Evolutionary conservation across 2,113 vertebrate species (phyloP), one percentile per base, ranked within the genome.

Genomic region (Lophius piscatorius): DNA sequence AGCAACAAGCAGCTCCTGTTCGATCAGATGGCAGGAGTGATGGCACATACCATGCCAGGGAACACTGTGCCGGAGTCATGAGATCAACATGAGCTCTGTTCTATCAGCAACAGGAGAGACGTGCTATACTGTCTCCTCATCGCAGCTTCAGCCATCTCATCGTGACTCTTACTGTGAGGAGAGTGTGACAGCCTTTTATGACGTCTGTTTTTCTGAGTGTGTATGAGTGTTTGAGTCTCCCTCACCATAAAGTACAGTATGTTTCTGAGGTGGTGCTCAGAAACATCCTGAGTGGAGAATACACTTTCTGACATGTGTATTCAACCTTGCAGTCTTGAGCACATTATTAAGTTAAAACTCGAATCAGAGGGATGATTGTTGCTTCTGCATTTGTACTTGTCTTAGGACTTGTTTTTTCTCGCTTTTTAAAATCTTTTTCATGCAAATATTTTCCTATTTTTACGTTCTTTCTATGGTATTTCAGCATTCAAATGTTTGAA

Each of bases 1-100:
- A 68, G 36, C 69, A 82, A 82, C 80, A 85, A 78, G 59, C 65
- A 72, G 79, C 64, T 78, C 71, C 70, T 87, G 74, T 76, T 86
- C 62, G 24, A 69, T 87, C 78, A 83, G 81, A 87, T 80, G 82
- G 78, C 74, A 49, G 51, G 48, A 56, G 80, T 76, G 71, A 79
- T 66, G 77, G 59, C 81, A 77, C 70, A 76, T 86, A 74, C 50
- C 72, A 81, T 51, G 14, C 70, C 63, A 60, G 67, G 52, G 79
- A 86, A 45, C 59, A 74, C 73, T 69, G 70, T 48, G 76, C 47
- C 51, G 18, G 65, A 67, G 61, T 74, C 62, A 83, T 81, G 75
- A 86, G 61, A 80, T 76, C 80, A 80, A 68, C 73, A 4, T 49
- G 47, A 73, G 46, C 62, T 51, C 38, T 33, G 59, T 5, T 21